Evolutionary conservation across 2,113 vertebrate species (phyloP), one percentile per base, ranked within the genome.

Genomic region (Rhabdornis inornatus): DNA sequence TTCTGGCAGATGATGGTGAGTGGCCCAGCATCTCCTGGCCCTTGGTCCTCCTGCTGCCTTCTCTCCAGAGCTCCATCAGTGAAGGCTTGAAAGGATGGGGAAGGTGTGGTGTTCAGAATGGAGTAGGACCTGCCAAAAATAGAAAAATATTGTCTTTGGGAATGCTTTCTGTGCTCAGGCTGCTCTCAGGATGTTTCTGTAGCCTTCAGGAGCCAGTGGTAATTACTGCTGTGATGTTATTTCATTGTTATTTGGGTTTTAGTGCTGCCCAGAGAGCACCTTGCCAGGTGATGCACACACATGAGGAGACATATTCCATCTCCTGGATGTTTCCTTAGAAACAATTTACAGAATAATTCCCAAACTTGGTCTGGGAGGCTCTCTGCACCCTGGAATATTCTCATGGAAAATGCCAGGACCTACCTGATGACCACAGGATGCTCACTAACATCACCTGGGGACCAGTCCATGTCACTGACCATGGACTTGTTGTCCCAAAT

Each of bases 1-100:
- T 99, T 98, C 88, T 99, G 99, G 97, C 99, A 99, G 94, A 99
- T 98, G 93, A 99, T 98, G 5, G 98, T 95, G 35, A 99, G 98
- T 23, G 98, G 97, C 5, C 98, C 95, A 0, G 98, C 31, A 1
- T 99, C 99, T 56, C 97, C 96, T 0, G 97, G 97, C 9, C 98
- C 97, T 39, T 98, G 98, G n/a, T 99, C 99, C 28, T 99, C 99
- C 33, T 99, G 98, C 31, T 98, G 96, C 83, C 98, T 97, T 55
- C 99, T 98, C 66, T 99, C 99, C 87, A 98, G 79, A 35, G 98
- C 97, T 64, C 98, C 98, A 0, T 99, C 99, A 17, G 98, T 95
- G 25, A 98, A 97, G 14, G 98, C 95, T 65, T 97, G 97, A 2
- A 97, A 69, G 66, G 94, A 97, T 1, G 97, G 96, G 19, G 98